These are phyloP conservation scores for Chironex yamaguchii DNA, from an alignment of 30 jellyfish, hydroid and myxozoan species.

Conservation along the genomic window DNA sequence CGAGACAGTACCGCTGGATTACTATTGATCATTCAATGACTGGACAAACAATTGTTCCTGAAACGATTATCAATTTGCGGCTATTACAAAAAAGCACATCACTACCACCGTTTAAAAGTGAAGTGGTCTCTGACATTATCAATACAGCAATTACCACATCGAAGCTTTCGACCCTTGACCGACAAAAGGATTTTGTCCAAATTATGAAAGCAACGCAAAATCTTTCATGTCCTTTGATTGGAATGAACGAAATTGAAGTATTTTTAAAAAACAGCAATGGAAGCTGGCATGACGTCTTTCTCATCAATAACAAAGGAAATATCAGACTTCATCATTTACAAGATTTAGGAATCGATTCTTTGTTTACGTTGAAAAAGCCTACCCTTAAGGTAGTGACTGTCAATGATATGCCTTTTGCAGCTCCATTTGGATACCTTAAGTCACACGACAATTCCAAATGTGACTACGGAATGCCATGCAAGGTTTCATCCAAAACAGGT, in stretches of 20 bases:
- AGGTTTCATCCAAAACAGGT: not conserved
- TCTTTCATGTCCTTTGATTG: not conserved
- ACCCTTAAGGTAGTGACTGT: slow-evolving; percentile 60
- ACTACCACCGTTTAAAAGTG: too few species aligned
- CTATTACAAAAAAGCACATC: too few species aligned
- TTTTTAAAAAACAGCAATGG: not conserved
- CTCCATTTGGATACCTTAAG: slow-evolving; percentile 18
- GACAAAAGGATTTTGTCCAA: not conserved
- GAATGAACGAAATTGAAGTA: not conserved
- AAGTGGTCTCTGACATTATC: too few species aligned
- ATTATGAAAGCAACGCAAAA: not conserved
- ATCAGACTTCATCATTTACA: not conserved
- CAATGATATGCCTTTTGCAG: slow-evolving; percentile 81
- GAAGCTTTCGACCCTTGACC: not conserved
- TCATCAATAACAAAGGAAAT: not conserved
- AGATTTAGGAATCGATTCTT: not conserved
- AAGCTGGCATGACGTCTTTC: not conserved
- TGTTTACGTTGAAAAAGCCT: not conserved
- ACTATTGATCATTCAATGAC: not conserved
- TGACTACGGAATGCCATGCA: slow-evolving; percentile 42
- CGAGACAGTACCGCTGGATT: not conserved
- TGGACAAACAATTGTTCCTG: too few species aligned
- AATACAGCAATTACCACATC: too few species aligned
- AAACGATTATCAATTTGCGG: too few species aligned
- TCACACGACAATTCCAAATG: not conserved